A percentile compares a stretch with the other conserved stretches of the same genome.
These are phyloP conservation scores for Himantopus leucocephalus DNA, from an alignment of 2,113 vertebrate species.

Conservation along the genomic window DNA sequence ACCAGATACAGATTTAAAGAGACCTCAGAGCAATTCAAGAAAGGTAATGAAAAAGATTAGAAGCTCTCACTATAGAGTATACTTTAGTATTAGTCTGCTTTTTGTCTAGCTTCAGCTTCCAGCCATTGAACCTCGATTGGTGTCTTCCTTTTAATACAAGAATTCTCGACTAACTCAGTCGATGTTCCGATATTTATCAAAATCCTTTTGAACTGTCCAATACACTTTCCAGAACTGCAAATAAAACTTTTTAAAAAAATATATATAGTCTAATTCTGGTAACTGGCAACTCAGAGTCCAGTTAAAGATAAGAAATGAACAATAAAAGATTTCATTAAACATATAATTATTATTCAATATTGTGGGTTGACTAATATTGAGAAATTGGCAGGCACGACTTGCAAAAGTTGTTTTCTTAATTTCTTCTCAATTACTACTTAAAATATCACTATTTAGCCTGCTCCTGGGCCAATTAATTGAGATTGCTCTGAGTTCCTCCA, in stretches of 20 bases:
- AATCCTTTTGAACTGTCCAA: neutral
- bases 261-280: neutral
- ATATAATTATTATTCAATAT: neutral
- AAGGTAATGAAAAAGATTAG: neutral
- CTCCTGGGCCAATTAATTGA: neutral
- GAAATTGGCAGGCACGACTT: neutral
- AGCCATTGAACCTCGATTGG: neutral
- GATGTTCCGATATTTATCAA: neutral
- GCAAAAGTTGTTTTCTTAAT: neutral
- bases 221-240: neutral
- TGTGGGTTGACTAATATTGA: neutral
- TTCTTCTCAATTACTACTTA: neutral
- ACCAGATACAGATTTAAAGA: neutral
- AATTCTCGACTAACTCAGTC: fast-evolving
- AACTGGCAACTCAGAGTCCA: neutral
- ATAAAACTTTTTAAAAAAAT: neutral
- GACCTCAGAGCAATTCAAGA: neutral
- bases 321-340: neutral
- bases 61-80: neutral
- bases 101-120: neutral
- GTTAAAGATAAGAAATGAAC: neutral
- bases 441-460: neutral
- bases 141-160: neutral
- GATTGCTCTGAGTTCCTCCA: neutral
- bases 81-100: neutral